phyloP scores from a whole-genome alignment of 2,797 vertebrate species.

The Tadarida brasiliensis region DNA sequence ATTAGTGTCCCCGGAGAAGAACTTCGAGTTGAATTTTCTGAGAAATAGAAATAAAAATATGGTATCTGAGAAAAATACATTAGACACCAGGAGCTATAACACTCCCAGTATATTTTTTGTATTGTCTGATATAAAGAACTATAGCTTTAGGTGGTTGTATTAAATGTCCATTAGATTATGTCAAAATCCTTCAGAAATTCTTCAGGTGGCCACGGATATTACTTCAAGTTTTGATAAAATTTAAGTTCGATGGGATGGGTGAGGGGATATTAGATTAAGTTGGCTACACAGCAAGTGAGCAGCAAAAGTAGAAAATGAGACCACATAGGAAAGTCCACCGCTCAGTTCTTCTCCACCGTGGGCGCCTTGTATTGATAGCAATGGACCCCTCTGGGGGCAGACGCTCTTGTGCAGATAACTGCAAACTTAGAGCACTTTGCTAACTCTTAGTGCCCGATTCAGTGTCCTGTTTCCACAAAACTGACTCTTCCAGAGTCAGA shows the following conservation, averaged over 20 bases:
- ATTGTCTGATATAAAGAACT: not conserved
- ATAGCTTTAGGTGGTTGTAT: not conserved
- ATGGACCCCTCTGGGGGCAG: not conserved
- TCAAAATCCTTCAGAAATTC: constrained; percentile 36
- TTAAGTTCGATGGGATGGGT: not conserved
- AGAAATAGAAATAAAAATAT: constrained; percentile 55
- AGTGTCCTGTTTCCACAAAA: not conserved
- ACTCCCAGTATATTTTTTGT: not conserved
- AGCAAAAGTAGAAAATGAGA: not conserved
- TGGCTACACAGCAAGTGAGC: not conserved
- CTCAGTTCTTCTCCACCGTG: not conserved
- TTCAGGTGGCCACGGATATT: not conserved
- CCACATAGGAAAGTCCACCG: not conserved
- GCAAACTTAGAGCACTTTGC: not conserved
- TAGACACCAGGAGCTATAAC: not conserved
- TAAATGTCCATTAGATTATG: not conserved
- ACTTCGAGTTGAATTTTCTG: constrained; percentile 16
- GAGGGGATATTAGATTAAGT: not conserved
- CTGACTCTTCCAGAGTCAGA: not conserved
- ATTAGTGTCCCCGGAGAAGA: constrained; percentile 52
- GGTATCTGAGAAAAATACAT: constrained; percentile 28
- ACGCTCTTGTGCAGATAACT: not conserved
- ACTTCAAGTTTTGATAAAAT: constrained; percentile 31
- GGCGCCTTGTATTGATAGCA: not conserved
- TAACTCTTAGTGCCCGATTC: not conserved